phyloP scores from a whole-genome alignment of 2,797 vertebrate species.

The Selene dorsalis region DNA sequence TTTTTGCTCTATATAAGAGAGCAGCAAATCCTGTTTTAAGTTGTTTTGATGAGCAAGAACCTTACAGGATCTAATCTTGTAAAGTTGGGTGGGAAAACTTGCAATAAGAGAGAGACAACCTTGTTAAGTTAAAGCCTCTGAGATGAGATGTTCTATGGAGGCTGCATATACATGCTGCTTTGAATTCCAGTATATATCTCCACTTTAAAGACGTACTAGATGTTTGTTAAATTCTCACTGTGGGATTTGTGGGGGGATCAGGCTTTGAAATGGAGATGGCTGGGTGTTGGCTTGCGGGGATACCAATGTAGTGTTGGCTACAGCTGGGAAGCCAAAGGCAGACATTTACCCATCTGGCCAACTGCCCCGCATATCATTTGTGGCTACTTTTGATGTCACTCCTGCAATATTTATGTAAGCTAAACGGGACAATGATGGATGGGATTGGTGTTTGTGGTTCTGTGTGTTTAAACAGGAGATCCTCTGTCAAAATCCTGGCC shows the following conservation, averaged over 20 bases:
- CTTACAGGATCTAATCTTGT: conserved; percentile 61
- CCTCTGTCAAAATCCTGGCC: conserved; percentile 67
- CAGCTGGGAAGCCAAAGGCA: conserved; percentile 71
- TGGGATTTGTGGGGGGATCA: conserved; percentile 68
- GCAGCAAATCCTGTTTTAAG: conserved; percentile 56
- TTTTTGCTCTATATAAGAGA: conserved; percentile 56
- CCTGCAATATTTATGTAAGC: conserved; percentile 72
- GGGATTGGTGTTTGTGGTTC: conserved; percentile 68
- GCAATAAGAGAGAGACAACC: conserved; percentile 55
- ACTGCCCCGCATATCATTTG: conserved; percentile 74
- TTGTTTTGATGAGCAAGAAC: conserved; percentile 61
- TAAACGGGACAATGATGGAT: conserved; percentile 70
- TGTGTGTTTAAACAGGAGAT: conserved; percentile 71
- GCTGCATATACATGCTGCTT: conserved; percentile 30
- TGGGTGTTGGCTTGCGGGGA: conserved; percentile 76
- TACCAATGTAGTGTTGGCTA: conserved; percentile 64
- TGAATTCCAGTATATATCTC: conserved; percentile 40
- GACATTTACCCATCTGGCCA: conserved; percentile 71
- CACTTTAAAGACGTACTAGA: conserved; percentile 60
- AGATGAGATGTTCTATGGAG: conserved; percentile 37
- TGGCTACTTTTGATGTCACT: conserved; percentile 76
- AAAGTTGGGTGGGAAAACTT: conserved; percentile 52
- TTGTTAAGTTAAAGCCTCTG: conserved; percentile 56
- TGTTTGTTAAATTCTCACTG: conserved; percentile 69
- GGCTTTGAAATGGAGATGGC: conserved; percentile 77